phyloP scores from a whole-genome alignment of 2,113 vertebrate genomes.

The Phasianus colchicus region DNA sequence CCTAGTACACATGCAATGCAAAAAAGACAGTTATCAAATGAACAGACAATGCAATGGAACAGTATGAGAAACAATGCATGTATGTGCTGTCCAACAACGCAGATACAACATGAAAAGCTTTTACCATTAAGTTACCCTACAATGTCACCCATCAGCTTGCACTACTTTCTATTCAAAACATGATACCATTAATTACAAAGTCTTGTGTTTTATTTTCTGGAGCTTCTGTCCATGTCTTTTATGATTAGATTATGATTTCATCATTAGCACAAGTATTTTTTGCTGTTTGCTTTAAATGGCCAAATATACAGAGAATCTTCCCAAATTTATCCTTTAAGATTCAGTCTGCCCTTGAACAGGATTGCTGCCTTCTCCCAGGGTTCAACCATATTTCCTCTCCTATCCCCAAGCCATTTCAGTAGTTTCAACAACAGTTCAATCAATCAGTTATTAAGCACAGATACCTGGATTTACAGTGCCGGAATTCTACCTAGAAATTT shows the following conservation, averaged over 20 bases:
- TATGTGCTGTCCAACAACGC: conserved; percentile 58
- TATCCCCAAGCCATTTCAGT: background rate
- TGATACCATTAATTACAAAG: background rate
- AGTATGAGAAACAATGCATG: conserved; percentile 62
- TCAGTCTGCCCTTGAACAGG: background rate
- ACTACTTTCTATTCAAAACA: background rate
- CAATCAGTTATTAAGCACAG: background rate
- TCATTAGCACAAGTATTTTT: background rate
- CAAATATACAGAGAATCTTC: background rate
- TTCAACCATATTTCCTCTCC: background rate
- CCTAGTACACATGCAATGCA: conserved; percentile 41
- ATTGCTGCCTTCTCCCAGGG: background rate
- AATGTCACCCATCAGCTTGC: background rate
- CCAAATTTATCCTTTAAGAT: background rate
- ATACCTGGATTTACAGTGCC: background rate
- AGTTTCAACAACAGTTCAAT: background rate
- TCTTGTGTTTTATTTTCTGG: background rate
- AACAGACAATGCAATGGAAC: conserved; percentile 73
- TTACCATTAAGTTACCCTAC: background rate
- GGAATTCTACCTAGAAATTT: background rate
- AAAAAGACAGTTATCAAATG: conserved; percentile 69
- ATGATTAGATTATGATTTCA: background rate
- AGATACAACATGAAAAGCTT: conserved; percentile 49
- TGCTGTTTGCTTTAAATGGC: background rate
- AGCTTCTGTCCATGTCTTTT: background rate